Percentiles rank a stretch among this genome's conserved stretches.
These are phyloP conservation scores for Caenorhabditis sp. DNA, from an alignment of 2,888 invertebrate species.

Conservation along the genomic window DNA sequence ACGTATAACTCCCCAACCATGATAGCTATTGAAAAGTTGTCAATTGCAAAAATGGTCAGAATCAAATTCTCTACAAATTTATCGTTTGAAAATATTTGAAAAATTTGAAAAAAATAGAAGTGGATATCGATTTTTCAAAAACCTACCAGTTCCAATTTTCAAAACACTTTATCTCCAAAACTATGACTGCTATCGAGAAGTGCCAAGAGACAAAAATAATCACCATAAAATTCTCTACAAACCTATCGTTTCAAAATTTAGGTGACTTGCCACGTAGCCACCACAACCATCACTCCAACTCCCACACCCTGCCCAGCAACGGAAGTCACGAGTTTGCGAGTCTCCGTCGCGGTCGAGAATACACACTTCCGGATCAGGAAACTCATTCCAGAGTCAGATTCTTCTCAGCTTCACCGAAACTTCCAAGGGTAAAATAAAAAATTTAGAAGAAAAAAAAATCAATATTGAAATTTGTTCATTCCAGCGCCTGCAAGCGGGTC, in stretches of 20 bases:
- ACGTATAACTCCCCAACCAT: too few species aligned
- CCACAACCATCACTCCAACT: conserved; percentile 15
- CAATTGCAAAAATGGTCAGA: too few species aligned
- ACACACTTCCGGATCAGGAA: conserved; percentile 57
- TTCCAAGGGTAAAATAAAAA: conserved; percentile 56
- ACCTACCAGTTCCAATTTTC: too few species aligned
- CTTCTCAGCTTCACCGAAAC: conserved; percentile 70
- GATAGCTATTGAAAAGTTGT: too few species aligned
- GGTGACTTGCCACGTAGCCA: conserved; percentile 41
- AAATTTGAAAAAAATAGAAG: too few species aligned
- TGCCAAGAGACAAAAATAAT: conserved; percentile 5
- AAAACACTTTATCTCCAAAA: too few species aligned
- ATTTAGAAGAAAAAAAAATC: too few species aligned
- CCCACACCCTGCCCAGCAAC: background rate
- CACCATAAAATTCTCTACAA: conserved; percentile 10
- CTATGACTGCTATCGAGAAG: too few species aligned
- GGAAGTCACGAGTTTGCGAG: conserved; percentile 61
- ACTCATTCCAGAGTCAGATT: conserved; percentile 53
- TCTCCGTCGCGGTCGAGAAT: conserved; percentile 70
- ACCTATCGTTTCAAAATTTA: conserved; percentile 24
- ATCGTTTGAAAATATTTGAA: too few species aligned
- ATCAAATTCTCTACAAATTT: too few species aligned
- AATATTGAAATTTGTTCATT: background rate
- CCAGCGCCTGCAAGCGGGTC: conserved; percentile 59
- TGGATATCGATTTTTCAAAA: too few species aligned